These are phyloP conservation scores for Cheilosia scutellata DNA, from an alignment of 2,888 invertebrate species.

Conservation along the genomic window DNA sequence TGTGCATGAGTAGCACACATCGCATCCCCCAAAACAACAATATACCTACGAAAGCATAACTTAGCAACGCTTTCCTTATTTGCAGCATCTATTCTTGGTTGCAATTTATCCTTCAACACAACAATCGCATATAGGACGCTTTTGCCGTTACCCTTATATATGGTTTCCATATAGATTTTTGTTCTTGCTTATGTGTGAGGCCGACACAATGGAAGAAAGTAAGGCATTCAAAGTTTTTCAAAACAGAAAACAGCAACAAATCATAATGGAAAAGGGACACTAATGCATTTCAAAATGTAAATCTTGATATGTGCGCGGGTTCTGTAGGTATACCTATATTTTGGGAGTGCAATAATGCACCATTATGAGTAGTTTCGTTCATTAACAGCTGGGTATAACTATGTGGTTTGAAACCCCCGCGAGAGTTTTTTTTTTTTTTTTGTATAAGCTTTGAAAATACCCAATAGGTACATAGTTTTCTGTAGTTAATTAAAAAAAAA, in stretches of 20 bases:
- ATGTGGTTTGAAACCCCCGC: conserved; percentile 5
- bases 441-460: conserved; percentile 21
- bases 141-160: conserved; percentile 19
- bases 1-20: conserved; percentile 38
- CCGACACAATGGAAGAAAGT: conserved; percentile 54
- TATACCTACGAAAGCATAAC: conserved; percentile 16
- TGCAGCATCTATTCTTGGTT: conserved; percentile 19
- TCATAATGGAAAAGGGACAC: conserved; percentile 40
- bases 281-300: conserved; percentile 66
- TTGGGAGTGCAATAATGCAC: conserved; percentile 32
- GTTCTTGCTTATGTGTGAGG: conserved; percentile 25
- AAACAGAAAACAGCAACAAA: conserved; percentile 51
- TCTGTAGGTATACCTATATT: conserved; percentile 2
- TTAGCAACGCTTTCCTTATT: conserved; percentile 30
- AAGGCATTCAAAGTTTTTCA: conserved; percentile 53
- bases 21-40: conserved; percentile 41
- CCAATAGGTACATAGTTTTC: neutral
- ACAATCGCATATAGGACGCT: conserved; percentile 50
- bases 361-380: conserved; percentile 33
- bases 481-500: conserved; percentile 1
- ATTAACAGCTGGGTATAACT: conserved; percentile 7
- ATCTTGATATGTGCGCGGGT: neutral
- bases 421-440: conserved; percentile 3
- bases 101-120: conserved; percentile 57
- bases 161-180: conserved; percentile 29